A percentile compares a stretch with the other conserved stretches of the same genome.
Evolutionary conservation across 2,888 invertebrate species (phyloP).

Genomic region (Operophtera brumata): DNA sequence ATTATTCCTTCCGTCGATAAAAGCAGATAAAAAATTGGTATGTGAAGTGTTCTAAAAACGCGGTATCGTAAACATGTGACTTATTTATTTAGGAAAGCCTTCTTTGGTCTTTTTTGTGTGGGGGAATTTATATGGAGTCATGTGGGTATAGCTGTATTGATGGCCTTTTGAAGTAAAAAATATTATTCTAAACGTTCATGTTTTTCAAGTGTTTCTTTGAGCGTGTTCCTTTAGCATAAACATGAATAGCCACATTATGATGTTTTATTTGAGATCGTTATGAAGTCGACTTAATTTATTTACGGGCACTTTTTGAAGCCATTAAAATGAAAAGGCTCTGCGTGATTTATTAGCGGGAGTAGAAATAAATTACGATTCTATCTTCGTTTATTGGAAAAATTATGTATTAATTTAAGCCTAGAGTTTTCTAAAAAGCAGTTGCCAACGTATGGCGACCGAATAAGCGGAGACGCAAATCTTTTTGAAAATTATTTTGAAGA

Average conservation of each 20-base stretch:
- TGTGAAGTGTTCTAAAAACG: conserved; percentile 47
- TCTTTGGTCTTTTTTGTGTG: conserved; percentile 36
- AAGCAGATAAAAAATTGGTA: conserved; percentile 42
- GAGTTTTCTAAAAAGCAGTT: too few relatives aligned
- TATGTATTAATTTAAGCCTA: background rate
- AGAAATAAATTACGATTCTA: conserved; percentile 11
- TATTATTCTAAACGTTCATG: conserved; percentile 43
- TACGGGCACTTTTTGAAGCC: conserved; percentile 6
- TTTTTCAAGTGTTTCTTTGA: conserved; percentile 54
- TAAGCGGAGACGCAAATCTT: too few relatives aligned
- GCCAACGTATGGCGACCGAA: too few relatives aligned
- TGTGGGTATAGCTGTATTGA: conserved; percentile 39
- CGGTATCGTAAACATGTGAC: conserved; percentile 43
- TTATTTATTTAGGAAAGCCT: conserved; percentile 43
- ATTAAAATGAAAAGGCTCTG: conserved; percentile 3
- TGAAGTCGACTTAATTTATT: conserved; percentile 22
- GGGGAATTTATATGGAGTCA: conserved; percentile 40
- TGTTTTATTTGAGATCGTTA: conserved; percentile 24
- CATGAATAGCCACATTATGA: conserved; percentile 27
- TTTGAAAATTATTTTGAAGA: too few relatives aligned
- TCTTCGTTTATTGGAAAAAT: background rate
- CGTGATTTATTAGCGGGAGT: conserved; percentile 7
- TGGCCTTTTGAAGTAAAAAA: conserved; percentile 53
- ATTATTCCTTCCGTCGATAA: conserved; percentile 46
- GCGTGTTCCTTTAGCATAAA: conserved; percentile 42